Base-by-base conservation (phyloP, 2,113 vertebrate species). In the Misgurnus mizolepis region DNA sequence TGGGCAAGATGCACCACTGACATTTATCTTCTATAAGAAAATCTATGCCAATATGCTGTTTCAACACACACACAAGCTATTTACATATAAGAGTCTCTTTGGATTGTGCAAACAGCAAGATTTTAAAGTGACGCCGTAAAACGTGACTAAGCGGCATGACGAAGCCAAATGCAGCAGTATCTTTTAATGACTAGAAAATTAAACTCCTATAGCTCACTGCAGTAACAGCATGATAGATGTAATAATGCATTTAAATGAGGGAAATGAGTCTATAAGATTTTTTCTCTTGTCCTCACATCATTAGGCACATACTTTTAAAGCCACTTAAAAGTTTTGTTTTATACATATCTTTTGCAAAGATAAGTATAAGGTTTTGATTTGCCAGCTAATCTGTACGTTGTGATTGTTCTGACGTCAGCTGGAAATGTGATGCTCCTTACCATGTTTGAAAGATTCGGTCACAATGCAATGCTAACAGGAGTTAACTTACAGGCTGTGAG, bases 61-160 rank as follows among this genome's bases (percentile, higher is more conserved):
- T 58, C 6, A 6, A 17, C 17, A 5, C n/a, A 18, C 55, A n/a
- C 11, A 18, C 34, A 75, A 7, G 1, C 58, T 3, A 14, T 64
- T 62, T 47, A 64, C 43, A 75, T 22, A 73, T 75, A 7, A 49
- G 58, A 64, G 41, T 22, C 39, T 60, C 55, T 60, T 73, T 45
- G 40, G n/a, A 73, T 45, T 61, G 11, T 18, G 58, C 22, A 61
- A 73, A 45, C n/a, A 1, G 71, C n/a, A 27, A 5, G 17, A 61
- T 14, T 60, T 45, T 3, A 18, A 45, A 43, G 9, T 2, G 27
- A 17, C 14, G 41, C 14, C 14, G 1, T 6, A 49, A 14, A 27
- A 12, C 2, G 0, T 34, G 45, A 68, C 18, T 3, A 55, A 58
- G n/a, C 15, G n/a, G 17, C 15, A 58, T 58, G 45, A 69, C 4